phyloP scores from a whole-genome alignment of 2,888 invertebrate genomes.

The Mechanitis messenoides region DNA sequence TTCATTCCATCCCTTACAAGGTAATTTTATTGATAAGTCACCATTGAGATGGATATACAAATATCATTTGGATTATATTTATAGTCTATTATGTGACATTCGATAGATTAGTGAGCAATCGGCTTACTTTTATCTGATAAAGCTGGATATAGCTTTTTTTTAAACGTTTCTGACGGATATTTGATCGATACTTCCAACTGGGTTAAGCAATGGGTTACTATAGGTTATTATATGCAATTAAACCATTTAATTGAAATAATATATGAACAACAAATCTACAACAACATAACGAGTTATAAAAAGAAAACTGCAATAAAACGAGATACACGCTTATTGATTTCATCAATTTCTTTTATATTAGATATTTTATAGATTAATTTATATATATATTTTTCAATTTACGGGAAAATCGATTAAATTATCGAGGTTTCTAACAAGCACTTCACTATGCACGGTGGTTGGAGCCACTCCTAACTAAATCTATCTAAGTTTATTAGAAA shows the following conservation, averaged over 20 bases:
- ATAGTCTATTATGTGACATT: slow-evolving; percentile 35
- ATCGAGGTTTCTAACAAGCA: no score
- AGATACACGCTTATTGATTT: slow-evolving; percentile 6
- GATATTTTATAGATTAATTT: no score
- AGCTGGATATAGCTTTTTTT: slow-evolving; percentile 22
- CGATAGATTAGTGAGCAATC: slow-evolving; percentile 52
- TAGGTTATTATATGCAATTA: no score
- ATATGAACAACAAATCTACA: no score
- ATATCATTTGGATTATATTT: slow-evolving; percentile 12
- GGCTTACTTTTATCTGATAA: slow-evolving; percentile 61
- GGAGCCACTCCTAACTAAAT: no score
- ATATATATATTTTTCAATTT: no score
- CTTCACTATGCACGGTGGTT: no score
- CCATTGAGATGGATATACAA: neutral
- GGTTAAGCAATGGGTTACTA: neutral
- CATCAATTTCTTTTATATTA: neutral
- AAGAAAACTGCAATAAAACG: neutral
- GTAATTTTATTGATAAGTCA: no score
- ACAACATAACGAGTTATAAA: neutral
- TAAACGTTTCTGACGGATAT: slow-evolving; percentile 37
- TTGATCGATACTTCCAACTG: slow-evolving; percentile 45
- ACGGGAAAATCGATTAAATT: no score
- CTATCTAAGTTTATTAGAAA: no score
- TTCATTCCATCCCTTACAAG: neutral
- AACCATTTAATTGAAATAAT: no score